phyloP scores from a whole-genome alignment of 2,113 vertebrate genomes.

The Anarhynchus alexandrinus region DNA sequence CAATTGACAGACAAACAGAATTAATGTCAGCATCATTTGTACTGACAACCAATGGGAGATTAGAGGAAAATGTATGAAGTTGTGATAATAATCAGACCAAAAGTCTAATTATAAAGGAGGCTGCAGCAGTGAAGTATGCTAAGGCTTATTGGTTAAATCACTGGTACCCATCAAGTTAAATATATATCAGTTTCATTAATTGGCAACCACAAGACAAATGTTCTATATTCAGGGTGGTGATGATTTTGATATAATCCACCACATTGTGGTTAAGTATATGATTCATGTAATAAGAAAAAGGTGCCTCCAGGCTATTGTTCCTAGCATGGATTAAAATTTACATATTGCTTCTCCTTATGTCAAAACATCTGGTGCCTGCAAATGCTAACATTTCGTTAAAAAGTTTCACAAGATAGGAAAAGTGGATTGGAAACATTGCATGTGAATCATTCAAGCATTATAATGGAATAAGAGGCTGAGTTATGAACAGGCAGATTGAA shows the following conservation, averaged over 20 bases:
- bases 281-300: slow-evolving; percentile 77
- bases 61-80: slow-evolving; percentile 18
- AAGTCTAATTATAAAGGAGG: slow-evolving; percentile 39
- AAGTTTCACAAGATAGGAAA: slow-evolving; percentile 73
- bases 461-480: slow-evolving; percentile 73
- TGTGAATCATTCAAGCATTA: slow-evolving; percentile 71
- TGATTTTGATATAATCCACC: slow-evolving; percentile 70
- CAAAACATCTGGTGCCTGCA: slow-evolving; percentile 80
- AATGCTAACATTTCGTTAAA: slow-evolving; percentile 77
- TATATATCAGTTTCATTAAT: slow-evolving; percentile 70
- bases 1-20: slow-evolving; percentile 13
- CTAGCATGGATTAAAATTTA: slow-evolving; percentile 78
- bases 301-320: slow-evolving; percentile 79
- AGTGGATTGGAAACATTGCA: slow-evolving; percentile 69
- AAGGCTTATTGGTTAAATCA: slow-evolving; percentile 54
- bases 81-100: slow-evolving; percentile 40
- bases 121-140: slow-evolving; percentile 24
- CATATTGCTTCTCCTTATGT: slow-evolving; percentile 81
- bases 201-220: slow-evolving; percentile 69
- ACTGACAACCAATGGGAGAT: background rate
- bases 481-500: slow-evolving; percentile 58
- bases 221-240: slow-evolving; percentile 58
- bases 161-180: slow-evolving; percentile 62
- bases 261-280: slow-evolving; percentile 74
- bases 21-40: slow-evolving; percentile 9